Percentiles rank a stretch among this genome's conserved stretches.
Evolutionary conservation across 2,113 vertebrate genomes (phyloP).

Genomic region (Astatoreochromis straeleni): DNA sequence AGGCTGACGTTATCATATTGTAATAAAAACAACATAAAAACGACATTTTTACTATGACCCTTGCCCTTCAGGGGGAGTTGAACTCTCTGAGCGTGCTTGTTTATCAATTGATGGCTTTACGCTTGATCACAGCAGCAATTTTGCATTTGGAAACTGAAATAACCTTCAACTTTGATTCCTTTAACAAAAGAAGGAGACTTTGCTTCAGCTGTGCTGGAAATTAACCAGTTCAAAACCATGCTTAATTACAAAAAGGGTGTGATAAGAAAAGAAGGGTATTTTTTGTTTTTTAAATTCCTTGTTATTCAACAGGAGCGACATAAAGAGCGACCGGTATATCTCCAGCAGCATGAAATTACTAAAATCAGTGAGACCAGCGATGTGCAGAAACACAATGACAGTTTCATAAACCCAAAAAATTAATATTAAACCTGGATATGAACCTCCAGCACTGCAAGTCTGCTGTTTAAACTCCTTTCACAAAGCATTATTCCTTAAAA

Average conservation of each 20-base stretch:
- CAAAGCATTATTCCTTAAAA: neutral
- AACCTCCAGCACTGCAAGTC: neutral
- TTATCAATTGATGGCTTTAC: neutral
- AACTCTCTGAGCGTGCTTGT: neutral
- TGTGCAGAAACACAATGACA: neutral
- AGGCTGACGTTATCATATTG: neutral
- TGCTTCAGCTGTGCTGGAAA: neutral
- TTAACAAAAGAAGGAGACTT: neutral
- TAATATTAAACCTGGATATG: neutral
- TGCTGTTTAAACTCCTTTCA: neutral
- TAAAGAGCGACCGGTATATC: neutral
- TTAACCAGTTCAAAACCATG: neutral
- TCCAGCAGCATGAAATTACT: constrained; percentile 7
- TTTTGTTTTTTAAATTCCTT: neutral
- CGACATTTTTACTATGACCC: neutral
- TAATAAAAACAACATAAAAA: neutral
- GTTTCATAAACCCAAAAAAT: neutral
- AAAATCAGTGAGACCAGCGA: neutral
- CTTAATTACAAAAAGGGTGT: neutral
- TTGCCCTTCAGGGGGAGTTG: neutral
- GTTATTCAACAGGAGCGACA: neutral
- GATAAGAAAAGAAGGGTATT: neutral
- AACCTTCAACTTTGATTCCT: neutral
- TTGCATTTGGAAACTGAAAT: neutral
- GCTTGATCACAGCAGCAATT: neutral